phyloP scores from a whole-genome alignment of 2,888 invertebrate genomes.

The Andrena minutula region DNA sequence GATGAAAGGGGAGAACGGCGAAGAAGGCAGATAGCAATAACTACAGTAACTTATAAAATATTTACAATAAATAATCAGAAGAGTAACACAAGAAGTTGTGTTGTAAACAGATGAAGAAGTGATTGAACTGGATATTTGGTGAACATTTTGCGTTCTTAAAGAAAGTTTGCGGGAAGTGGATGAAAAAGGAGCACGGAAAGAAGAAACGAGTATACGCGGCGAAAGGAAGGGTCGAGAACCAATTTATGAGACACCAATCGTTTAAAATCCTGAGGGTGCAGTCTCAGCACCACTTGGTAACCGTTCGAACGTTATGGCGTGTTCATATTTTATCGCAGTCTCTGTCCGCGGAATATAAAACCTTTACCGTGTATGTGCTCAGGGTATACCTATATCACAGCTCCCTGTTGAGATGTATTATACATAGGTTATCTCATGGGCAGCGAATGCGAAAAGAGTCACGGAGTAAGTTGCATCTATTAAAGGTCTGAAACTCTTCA shows the following conservation, averaged over 20 bases:
- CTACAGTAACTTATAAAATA: background rate
- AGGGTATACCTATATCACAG: no score
- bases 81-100: no score
- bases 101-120: background rate
- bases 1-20: background rate
- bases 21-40: background rate
- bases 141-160: background rate
- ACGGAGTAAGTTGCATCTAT: no score
- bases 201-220: slow-evolving; percentile 14
- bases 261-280: slow-evolving; percentile 63
- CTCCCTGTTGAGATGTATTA: no score
- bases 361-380: slow-evolving; percentile 9
- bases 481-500: no score
- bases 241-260: slow-evolving; percentile 71
- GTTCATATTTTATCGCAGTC: slow-evolving; percentile 36
- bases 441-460: no score
- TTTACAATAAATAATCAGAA: no score
- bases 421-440: no score
- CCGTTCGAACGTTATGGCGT: slow-evolving; percentile 44
- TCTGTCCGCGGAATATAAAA: slow-evolving; percentile 25
- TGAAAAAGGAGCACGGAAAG: background rate
- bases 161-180: slow-evolving; percentile 33
- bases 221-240: slow-evolving; percentile 51
- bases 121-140: background rate
- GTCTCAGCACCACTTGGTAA: slow-evolving; percentile 67